Evolutionary conservation across 1,140 invertebrate genomes (phyloP).

Genomic region (Drosophila triauraria): DNA sequence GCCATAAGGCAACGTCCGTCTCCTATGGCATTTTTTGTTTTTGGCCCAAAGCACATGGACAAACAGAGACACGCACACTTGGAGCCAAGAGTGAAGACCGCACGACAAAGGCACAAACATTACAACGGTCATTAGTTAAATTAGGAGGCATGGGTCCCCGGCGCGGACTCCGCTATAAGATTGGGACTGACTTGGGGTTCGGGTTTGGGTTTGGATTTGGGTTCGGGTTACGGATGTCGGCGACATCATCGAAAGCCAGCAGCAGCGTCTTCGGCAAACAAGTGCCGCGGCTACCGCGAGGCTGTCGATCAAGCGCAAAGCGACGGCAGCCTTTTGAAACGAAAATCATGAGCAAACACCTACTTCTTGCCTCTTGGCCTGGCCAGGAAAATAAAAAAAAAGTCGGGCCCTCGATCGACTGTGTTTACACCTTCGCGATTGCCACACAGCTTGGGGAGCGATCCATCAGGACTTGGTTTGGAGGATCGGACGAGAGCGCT

Average conservation of each 20-base stretch:
- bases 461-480: conserved; percentile 59
- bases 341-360: conserved; percentile 75
- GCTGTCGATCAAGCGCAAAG: conserved; percentile 72
- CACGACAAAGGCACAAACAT: conserved; percentile 79
- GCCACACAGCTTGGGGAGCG: conserved; percentile 18
- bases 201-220: conserved; percentile 26
- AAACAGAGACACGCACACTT: conserved; percentile 76
- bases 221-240: conserved; percentile 27
- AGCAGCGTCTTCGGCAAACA: conserved; percentile 57
- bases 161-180: conserved; percentile 1
- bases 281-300: conserved; percentile 70
- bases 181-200: conserved; percentile 15
- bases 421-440: conserved; percentile 23
- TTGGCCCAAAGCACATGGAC: conserved; percentile 66
- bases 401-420: conserved; percentile 3
- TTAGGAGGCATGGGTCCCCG: conserved; percentile 56
- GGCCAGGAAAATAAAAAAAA: conserved; percentile 38
- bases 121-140: conserved; percentile 83
- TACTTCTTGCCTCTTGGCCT: conserved; percentile 31
- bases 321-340: conserved; percentile 73
- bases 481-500: conserved; percentile 34
- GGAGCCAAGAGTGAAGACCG: conserved; percentile 74
- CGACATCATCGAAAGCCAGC: conserved; percentile 40
- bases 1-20: conserved; percentile 30
- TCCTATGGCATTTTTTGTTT: conserved; percentile 29